Base-by-base conservation (phyloP, 2,113 vertebrate species). In the Spizaetus ornatus region DNA sequence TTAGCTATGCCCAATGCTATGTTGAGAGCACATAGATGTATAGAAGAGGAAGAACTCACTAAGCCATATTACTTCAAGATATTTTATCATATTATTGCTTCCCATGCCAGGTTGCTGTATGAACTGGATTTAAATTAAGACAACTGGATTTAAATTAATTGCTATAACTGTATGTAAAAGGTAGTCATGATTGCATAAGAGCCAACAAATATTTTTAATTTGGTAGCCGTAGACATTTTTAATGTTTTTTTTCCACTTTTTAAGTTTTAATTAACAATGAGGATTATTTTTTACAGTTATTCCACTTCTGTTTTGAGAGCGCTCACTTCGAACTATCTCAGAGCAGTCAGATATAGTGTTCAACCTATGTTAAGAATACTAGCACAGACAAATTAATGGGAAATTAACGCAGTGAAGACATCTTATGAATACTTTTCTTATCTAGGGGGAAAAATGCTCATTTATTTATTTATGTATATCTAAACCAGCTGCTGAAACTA, bases 301-400 rank as follows among this genome's bases (percentile, higher is more conserved):
- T 94, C 76, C 21, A 78, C 36, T 38, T 90, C 47, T 83, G 40
- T 72, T 83, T 93, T 91, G 82, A 73, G 20, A 86, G 63, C 69
- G 70, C 13, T 95, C 74, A 53, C 40, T 92, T 93, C 77, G 71
- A 94, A 94, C 90, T 93, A 94, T 88, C 93, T 92, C 76, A 55
- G 23, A 63, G 76, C 42, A 94, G 63, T 78, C 91, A 88, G 83
- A 62, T 82, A 82, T 7, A 80, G n/a, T 63, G 59, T 66, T 92
- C 42, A 90, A 86, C 25, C 62, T 47, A 77, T 59, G 26, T 70
- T 83, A 83, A 90, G 82, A 93, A 78, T 73, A 69, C 34, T 36
- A 87, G 29, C 29, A 77, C 3, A 52, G 36, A 55, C 2, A 96
- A 94, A 94, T 62, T 90, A 82, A 92, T 59, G 20, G 32, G 25